A percentile compares a stretch with the other conserved stretches of the same genome.
phyloP scores from a whole-genome alignment of 2,888 invertebrate species.

The Ophioninae sp. region DNA sequence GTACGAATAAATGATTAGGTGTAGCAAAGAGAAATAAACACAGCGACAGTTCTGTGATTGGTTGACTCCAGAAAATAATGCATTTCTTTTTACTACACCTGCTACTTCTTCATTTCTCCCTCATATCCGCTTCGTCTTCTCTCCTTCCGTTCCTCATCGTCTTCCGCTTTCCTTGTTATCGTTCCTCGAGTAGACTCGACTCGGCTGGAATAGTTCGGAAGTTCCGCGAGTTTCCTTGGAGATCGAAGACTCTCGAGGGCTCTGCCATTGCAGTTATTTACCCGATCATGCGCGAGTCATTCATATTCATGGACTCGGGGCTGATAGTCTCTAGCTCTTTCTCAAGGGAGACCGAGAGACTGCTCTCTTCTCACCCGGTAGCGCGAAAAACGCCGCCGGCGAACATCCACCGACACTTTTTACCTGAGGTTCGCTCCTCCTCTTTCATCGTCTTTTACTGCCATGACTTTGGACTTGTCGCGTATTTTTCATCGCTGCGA shows the following conservation, averaged over 20 bases:
- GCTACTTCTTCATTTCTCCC: constrained; percentile 40
- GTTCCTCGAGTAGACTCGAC: constrained; percentile 1
- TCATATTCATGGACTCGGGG: constrained; percentile 80
- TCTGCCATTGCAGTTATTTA: constrained; percentile 52
- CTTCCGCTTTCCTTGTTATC: constrained; percentile 26
- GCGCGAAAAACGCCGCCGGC: constrained; percentile 68
- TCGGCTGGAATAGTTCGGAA: constrained; percentile 50
- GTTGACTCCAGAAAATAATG: no score
- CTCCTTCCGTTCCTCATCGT: constrained; percentile 47
- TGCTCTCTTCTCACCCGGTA: background rate
- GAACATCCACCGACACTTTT: constrained; percentile 75
- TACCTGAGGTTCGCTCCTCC: constrained; percentile 50
- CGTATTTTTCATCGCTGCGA: background rate
- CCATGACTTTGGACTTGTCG: background rate
- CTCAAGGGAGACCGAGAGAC: background rate
- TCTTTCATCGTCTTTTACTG: background rate
- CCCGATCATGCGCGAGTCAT: constrained; percentile 73
- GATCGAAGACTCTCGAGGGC: constrained; percentile 42
- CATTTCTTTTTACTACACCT: no score
- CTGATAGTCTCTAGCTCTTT: constrained; percentile 74
- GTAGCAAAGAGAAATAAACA: no score
- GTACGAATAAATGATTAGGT: constrained; percentile 35
- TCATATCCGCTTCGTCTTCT: constrained; percentile 31
- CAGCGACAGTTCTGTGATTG: no score
- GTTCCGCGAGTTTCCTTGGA: constrained; percentile 45